Conservation (phyloP, 2,113 vertebrate genomes). For the Cheilinus undulatus region DNA sequence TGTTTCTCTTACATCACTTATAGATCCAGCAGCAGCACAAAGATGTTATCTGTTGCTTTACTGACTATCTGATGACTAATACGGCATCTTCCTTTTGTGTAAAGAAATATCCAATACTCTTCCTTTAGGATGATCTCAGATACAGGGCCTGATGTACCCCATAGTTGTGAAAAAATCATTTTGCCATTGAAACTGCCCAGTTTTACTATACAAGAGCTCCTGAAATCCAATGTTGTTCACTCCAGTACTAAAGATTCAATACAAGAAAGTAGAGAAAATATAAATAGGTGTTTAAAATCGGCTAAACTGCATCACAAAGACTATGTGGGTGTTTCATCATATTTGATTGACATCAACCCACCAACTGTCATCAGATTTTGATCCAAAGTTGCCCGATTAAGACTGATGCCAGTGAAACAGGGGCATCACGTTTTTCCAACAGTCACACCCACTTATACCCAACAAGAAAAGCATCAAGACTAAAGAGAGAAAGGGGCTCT, state of each 20-base stretch:
- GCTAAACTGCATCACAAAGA: neutral
- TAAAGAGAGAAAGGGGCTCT: no score
- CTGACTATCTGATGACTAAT: constrained; percentile 40
- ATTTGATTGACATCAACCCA: constrained; percentile 8
- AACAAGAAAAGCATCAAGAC: no score
- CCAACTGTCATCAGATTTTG: neutral
- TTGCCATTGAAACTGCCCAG: neutral
- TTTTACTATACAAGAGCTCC: neutral
- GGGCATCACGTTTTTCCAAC: no score
- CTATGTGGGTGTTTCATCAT: neutral
- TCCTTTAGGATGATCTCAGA: constrained; percentile 27
- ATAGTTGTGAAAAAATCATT: neutral
- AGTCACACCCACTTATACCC: no score
- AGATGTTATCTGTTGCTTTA: constrained; percentile 31
- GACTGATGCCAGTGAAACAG: no score
- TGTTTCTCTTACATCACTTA: constrained; percentile 48
- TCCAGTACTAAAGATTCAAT: neutral
- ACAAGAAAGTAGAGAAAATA: neutral
- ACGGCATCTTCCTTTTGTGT: constrained; percentile 31
- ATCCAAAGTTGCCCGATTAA: no score
- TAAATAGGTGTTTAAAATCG: neutral
- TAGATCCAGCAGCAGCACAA: constrained; percentile 39
- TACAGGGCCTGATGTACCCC: constrained; percentile 8
- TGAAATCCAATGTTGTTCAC: neutral
- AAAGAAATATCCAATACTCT: constrained; percentile 10